A percentile compares a stretch with the other conserved stretches of the same genome.
phyloP scores from a whole-genome alignment of 2,797 vertebrate genomes.

The Molossus molossus region DNA sequence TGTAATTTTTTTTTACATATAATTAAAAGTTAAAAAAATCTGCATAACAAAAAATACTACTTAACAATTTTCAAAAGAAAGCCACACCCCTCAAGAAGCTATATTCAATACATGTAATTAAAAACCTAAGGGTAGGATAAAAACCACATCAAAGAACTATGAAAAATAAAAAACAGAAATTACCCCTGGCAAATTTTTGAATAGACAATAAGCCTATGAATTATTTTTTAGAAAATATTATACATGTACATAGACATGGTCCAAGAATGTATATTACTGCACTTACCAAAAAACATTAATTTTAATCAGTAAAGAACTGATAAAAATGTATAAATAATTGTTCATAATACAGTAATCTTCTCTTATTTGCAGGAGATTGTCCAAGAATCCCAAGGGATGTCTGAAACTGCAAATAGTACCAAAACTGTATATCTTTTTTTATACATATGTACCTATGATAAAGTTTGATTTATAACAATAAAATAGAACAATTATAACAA shows the following conservation, averaged over 20 bases:
- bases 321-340: not conserved
- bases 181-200: not conserved
- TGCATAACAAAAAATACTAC: not conserved
- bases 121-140: not conserved
- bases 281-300: not conserved
- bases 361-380: not conserved
- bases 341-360: not conserved
- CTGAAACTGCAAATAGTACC: not conserved
- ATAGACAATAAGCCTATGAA: not conserved
- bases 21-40: not conserved
- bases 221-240: not conserved
- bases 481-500: not conserved
- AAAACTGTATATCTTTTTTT: not conserved
- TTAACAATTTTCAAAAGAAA: not conserved
- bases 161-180: not conserved
- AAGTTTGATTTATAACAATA: not conserved
- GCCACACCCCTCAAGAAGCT: not conserved
- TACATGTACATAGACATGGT: not conserved
- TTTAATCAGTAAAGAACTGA: not conserved
- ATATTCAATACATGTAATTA: not conserved
- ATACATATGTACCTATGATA: not conserved
- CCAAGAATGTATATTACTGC: not conserved
- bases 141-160: not conserved
- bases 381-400: not conserved
- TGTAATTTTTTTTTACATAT: not conserved